Conservation (phyloP, 1,140 invertebrate species). For the Drosophila albomicans region DNA sequence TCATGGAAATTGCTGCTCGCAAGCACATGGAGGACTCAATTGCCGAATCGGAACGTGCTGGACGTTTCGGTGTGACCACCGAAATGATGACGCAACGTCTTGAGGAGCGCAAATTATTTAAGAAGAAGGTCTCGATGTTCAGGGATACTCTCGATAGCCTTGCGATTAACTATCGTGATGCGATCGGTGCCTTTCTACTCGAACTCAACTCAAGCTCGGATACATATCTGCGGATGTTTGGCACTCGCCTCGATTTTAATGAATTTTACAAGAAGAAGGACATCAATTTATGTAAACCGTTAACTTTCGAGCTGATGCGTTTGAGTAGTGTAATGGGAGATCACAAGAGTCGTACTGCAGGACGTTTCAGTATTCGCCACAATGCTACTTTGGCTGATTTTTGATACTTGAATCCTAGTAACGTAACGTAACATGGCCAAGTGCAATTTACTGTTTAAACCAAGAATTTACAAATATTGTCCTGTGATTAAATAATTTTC, state of each 20-base stretch:
- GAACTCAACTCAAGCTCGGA: conserved; percentile 85
- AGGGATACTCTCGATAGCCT: conserved; percentile 88
- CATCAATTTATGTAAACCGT: conserved; percentile 89
- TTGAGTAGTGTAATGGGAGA: conserved; percentile 84
- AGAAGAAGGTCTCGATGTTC: conserved; percentile 87
- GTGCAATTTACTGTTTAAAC: too few species aligned
- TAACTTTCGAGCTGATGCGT: conserved; percentile 90
- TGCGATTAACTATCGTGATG: conserved; percentile 88
- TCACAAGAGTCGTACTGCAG: not conserved
- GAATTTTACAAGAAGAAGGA: conserved; percentile 94
- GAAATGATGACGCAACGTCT: conserved; percentile 86
- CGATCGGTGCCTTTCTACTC: conserved; percentile 85
- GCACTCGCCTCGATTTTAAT: conserved; percentile 96
- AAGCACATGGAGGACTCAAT: conserved; percentile 71
- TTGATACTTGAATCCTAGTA: not conserved
- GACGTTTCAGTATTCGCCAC: conserved; percentile 15
- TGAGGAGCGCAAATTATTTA: conserved; percentile 87
- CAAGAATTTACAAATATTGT: too few species aligned
- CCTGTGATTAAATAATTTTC: too few species aligned
- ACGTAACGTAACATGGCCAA: not conserved
- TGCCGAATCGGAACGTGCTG: conserved; percentile 84
- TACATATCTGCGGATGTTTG: conserved; percentile 91
- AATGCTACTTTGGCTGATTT: not conserved
- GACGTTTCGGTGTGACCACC: conserved; percentile 87
- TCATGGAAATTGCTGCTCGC: conserved; percentile 85